These are phyloP conservation scores for Chrysocyon brachyurus DNA, from an alignment of 2,797 vertebrate species.

Conservation along the genomic window DNA sequence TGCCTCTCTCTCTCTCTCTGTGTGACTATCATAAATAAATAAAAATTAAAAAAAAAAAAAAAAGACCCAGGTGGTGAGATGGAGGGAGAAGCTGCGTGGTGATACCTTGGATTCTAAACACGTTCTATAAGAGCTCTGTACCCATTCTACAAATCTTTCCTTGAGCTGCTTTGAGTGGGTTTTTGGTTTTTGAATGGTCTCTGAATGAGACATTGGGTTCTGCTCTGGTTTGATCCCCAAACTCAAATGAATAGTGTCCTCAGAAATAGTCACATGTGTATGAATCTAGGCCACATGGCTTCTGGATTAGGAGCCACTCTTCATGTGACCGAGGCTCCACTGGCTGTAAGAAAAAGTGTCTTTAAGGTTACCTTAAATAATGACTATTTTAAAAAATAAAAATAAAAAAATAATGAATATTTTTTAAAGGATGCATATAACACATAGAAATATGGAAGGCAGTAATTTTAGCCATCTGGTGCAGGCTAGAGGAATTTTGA, in stretches of 20 bases:
- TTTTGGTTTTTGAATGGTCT: background rate
- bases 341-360: background rate
- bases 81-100: background rate
- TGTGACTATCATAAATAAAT: no score
- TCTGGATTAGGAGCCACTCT: background rate
- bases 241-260: background rate
- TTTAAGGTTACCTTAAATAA: background rate
- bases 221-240: background rate
- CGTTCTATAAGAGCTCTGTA: background rate
- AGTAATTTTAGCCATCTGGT: background rate
- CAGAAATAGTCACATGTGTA: background rate
- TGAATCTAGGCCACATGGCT: background rate
- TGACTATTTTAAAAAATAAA: background rate
- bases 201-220: background rate
- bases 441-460: background rate
- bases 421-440: background rate
- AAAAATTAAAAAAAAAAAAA: no score
- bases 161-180: background rate
- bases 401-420: background rate
- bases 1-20: no score
- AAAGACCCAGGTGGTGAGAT: background rate
- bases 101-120: background rate
- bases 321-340: background rate
- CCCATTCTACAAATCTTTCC: background rate
- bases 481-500: background rate